phyloP scores from a whole-genome alignment of 2,113 vertebrate species.

The Dromaius novaehollandiae region DNA sequence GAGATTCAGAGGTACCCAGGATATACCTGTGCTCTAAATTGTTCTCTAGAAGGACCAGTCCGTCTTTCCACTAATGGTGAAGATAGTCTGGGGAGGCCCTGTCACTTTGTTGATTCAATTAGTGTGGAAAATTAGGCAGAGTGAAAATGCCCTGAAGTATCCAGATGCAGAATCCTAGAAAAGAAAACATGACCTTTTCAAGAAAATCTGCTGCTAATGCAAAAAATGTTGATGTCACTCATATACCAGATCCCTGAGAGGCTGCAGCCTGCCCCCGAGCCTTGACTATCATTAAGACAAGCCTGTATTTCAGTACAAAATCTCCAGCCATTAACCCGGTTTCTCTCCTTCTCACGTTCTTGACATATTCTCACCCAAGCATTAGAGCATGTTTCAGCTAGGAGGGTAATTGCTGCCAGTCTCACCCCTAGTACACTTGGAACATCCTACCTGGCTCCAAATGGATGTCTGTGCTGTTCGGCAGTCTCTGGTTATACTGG shows the following conservation, averaged over 20 bases:
- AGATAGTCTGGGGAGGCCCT: not conserved
- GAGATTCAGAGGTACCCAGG: not conserved
- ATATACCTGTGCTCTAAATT: not conserved
- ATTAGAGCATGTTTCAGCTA: not conserved
- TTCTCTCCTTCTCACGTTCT: not conserved
- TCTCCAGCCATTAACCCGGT: not conserved
- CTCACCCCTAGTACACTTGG: not conserved
- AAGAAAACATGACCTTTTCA: not conserved
- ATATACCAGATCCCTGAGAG: not conserved
- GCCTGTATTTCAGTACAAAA: not conserved
- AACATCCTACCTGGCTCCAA: not conserved
- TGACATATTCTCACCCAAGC: not conserved
- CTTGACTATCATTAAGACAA: not conserved
- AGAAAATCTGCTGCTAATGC: not conserved
- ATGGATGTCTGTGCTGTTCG: not conserved
- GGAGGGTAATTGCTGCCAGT: not conserved
- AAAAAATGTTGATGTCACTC: not conserved
- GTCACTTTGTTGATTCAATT: not conserved
- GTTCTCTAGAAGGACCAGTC: not conserved
- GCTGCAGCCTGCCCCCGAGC: not conserved
- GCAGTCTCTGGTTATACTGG: not conserved
- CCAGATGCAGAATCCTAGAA: not conserved
- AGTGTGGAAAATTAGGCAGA: not conserved
- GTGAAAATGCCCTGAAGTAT: not conserved
- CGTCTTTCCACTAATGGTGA: not conserved